These are phyloP conservation scores for Cuniculus paca DNA, from an alignment of 2,797 vertebrate genomes.

Conservation along the genomic window DNA sequence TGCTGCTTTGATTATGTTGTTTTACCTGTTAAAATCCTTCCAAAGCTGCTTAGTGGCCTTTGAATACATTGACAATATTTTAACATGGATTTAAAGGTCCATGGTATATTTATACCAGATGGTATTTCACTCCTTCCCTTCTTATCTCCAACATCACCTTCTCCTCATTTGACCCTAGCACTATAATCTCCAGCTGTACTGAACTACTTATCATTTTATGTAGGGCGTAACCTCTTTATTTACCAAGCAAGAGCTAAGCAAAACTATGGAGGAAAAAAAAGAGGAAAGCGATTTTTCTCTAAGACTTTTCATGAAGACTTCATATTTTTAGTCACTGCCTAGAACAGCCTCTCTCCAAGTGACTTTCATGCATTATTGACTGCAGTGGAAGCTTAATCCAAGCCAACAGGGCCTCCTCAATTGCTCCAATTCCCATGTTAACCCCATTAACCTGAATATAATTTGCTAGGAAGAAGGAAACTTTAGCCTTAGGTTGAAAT, in stretches of 20 bases:
- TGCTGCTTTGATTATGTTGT: not conserved
- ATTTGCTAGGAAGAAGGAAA: slow-evolving; percentile 55
- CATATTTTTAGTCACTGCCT: not conserved
- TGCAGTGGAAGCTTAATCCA: not conserved
- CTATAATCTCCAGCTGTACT: not conserved
- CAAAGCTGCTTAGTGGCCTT: not conserved
- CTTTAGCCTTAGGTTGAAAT: slow-evolving; percentile 55
- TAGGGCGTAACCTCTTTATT: not conserved
- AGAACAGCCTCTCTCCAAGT: not conserved
- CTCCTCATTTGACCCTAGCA: not conserved
- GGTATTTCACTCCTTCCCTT: not conserved
- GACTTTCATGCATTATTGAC: slow-evolving; percentile 14
- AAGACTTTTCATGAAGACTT: not conserved
- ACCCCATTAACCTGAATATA: slow-evolving; percentile 55
- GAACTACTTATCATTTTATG: not conserved
- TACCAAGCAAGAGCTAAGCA: not conserved
- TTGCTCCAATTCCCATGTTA: not conserved
- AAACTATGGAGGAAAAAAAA: not conserved
- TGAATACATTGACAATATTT: not conserved
- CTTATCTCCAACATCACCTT: not conserved
- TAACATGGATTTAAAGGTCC: not conserved
- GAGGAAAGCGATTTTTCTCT: not conserved
- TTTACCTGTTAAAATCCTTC: not conserved
- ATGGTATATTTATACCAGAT: not conserved
- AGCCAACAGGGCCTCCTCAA: not conserved